phyloP scores from a whole-genome alignment of 2,888 invertebrate genomes.

The Nezara viridula region DNA sequence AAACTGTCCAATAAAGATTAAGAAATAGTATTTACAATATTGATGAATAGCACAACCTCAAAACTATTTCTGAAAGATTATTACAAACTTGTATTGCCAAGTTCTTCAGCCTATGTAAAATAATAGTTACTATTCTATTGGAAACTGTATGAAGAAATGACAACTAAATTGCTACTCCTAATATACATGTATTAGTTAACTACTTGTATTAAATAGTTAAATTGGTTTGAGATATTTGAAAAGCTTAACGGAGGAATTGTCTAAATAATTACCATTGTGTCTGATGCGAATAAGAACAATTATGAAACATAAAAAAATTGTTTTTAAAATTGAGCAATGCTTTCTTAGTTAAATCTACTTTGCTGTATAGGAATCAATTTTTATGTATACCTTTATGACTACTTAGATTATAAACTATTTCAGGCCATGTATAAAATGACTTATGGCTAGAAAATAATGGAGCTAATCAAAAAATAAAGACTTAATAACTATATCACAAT shows the following conservation, averaged over 20 bases:
- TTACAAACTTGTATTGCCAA: background rate
- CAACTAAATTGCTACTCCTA: background rate
- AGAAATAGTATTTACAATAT: constrained; percentile 34
- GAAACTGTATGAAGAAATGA: background rate
- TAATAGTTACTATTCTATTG: background rate
- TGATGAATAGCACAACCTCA: constrained; percentile 5
- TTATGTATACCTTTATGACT: background rate
- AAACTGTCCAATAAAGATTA: constrained; percentile 9
- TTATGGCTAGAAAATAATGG: background rate
- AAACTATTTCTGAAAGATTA: background rate
- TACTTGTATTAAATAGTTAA: background rate
- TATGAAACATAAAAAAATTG: background rate
- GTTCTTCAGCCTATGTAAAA: background rate
- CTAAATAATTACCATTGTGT: background rate
- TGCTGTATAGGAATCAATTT: background rate
- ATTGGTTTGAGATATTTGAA: background rate
- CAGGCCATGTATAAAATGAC: constrained; percentile 54
- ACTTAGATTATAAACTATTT: constrained; percentile 23
- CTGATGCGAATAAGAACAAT: background rate
- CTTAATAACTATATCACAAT: constrained; percentile 57
- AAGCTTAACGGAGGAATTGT: background rate
- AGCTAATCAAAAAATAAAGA: background rate
- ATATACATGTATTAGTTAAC: background rate
- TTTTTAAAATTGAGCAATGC: constrained; percentile 31
- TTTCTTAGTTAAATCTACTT: constrained; percentile 9